Base-by-base conservation (phyloP, 1,140 invertebrate genomes). In the Scaptodrosophila lebanonensis region DNA sequence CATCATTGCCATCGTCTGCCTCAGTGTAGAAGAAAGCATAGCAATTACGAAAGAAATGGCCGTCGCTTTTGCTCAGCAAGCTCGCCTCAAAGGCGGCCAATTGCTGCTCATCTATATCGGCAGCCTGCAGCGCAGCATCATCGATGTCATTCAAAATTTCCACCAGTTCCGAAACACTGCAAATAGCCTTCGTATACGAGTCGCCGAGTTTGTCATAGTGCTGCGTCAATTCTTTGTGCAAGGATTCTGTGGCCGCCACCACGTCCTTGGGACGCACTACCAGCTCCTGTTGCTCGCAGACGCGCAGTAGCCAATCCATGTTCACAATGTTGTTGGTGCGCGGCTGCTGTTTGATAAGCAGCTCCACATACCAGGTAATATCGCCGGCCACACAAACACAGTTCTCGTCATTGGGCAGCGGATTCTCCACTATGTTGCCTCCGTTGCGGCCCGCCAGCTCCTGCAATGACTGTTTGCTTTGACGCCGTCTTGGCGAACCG, bases 141-240 rank as follows among this genome's bases (percentile, higher is more conserved):
- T 8, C 33, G 1, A 87, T 83, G 54, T 87, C 86, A 27, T 85
- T 32, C 0, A 91, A 70, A 0, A 87, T 66, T 12, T 79, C 82
- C 59, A 86, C 84, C 3, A 93, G 59, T 49, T 85, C 87, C 4
- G 89, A 82, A 8, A 79, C 36, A 17, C 87, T 40, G 15, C 6
- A 76, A n/a, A 88, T 77, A 25, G 88, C 68, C 17, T 91, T 84
- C 0, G 86, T 89, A 69, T 89, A 95, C 65, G 90, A 92, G 75
- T 96, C 94, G 0, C 91, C 92, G 86, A 88, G 92, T 44, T 87
- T 59, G 76, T 95, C 94, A 79, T 89, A 95, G 7, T 88, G 66
- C 22, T 84, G 56, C n/a, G 66, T 39, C 33, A 94, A 86, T 47
- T 86, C 60, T 11, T 84, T 52, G 54, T 86, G 86, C 1, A 91